Base-by-base conservation (phyloP, 1,140 invertebrate species). In the Luehdorfia chinensis region DNA sequence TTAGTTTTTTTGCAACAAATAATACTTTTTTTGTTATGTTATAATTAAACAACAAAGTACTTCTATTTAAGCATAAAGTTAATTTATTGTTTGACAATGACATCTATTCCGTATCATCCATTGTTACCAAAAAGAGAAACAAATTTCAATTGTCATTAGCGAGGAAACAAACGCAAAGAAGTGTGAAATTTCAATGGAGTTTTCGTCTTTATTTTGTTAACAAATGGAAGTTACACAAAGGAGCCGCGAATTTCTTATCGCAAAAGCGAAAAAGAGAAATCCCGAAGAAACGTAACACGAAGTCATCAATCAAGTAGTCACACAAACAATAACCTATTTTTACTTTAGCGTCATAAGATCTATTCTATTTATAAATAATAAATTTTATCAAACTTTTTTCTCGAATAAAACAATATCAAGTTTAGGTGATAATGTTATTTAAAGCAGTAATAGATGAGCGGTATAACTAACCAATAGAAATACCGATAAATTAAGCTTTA, bases 271-370 rank as follows among this genome's bases (percentile, higher is more conserved):
- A 55, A 55, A 59, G 39, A 43, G 52, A 58, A 66, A 66, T 71
- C 56, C 61, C 58, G 51, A 58, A 67, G 59, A 66, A 71, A 54
- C 58, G 51, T 52, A 60, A 58, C 57, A 58, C 32, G 55, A 61
- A 67, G 27, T 43, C 66, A 78, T 78, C 72, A 74, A 79, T 79
- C 73, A 78, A 68, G 65, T 45, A 50, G 61, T 69, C 66, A 71
- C 59, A 18, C 39, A 28, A 30, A 43, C 39, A 43, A 43, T 43
- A 43, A 43, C 39, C 14, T 43, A 28, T 43, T 30, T 43, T 43
- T 18, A 5, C n/a, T 18, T 43, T 43, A 15, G 6, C 9, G 7
- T 25, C 7, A n/a, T 25, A 43, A 11, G 30, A 43, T 43, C 15
- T 43, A 27, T 34, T 34, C 13, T 32, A 14, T 14, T 31, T 6